Evolutionary conservation across 1,140 invertebrate species (phyloP).

Genomic region (Bradysia coprophila): DNA sequence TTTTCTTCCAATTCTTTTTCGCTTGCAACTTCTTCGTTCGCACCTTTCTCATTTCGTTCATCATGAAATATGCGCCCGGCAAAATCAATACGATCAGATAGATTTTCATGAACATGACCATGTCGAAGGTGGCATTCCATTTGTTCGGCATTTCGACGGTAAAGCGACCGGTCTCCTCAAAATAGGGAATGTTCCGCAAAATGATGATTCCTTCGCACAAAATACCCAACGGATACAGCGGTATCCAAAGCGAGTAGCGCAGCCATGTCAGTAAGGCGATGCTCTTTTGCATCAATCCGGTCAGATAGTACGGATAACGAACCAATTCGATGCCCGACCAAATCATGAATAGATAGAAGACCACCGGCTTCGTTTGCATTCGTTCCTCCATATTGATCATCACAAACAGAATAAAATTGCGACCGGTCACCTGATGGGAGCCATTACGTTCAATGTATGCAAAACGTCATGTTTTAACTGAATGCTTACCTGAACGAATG

Average conservation of each 20-base stretch:
- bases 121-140: slow-evolving; percentile 75
- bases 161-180: slow-evolving; percentile 67
- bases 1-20: too few species aligned
- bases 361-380: slow-evolving; percentile 69
- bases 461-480: too few species aligned
- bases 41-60: slow-evolving; percentile 59
- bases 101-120: slow-evolving; percentile 55
- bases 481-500: slow-evolving; percentile 53
- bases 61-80: slow-evolving; percentile 52
- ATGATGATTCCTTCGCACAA: slow-evolving; percentile 70
- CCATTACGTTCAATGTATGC: too few species aligned
- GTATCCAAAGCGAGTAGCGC: slow-evolving; percentile 83
- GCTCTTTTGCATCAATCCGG: slow-evolving; percentile 54
- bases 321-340: slow-evolving; percentile 70
- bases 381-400: slow-evolving; percentile 69
- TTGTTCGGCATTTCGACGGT: slow-evolving; percentile 61
- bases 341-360: slow-evolving; percentile 70
- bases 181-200: slow-evolving; percentile 68
- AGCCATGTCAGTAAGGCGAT: slow-evolving; percentile 74
- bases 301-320: slow-evolving; percentile 82
- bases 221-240: slow-evolving; percentile 77
- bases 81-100: slow-evolving; percentile 61
- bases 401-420: slow-evolving; percentile 61
- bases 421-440: slow-evolving; percentile 53
- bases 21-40: slow-evolving; percentile 35